Base-by-base conservation (phyloP, 2,888 invertebrate species). In the Andrena fulva region DNA sequence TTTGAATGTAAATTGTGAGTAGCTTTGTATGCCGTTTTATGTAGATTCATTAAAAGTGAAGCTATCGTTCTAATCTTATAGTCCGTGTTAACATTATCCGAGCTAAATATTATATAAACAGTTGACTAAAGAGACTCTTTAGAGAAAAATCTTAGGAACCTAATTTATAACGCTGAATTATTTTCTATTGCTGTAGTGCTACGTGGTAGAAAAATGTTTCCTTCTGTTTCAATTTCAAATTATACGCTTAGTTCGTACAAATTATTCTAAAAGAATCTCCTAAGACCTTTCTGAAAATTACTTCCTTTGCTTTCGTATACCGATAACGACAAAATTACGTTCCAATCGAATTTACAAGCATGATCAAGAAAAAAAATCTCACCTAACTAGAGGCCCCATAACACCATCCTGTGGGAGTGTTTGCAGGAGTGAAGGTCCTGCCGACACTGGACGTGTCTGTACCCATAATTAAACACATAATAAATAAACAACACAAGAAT, bases 381-480 rank as follows among this genome's bases (percentile, higher is more conserved):
- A 95, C 95, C 95, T 95, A 94, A 95, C 95, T 93, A 95, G 94
- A 89, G 95, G 95, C 89, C 95, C 95, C 92, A 94, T 93, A 89
- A 92, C 93, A 84, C 94, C 93, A 88, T 95, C 95, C 87, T 94
- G 93, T 71, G 95, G 94, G 84, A 95, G 94, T 89, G 94, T 94
- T 89, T 95, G 95, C 73, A 95, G 93, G 85, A 95, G 92, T 78
- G 95, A 95, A 70, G 95, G 95, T 87, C 95, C 95, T 83, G 95
- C 95, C 66, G 95, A 95, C 84, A 95, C 94, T 86, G 95, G 95
- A 90, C 96, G 95, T 91, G 95, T 94, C 96, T 96, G 83, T 70
- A 72, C 52, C 68, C 73, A 77, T 31, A 88, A 77, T 79, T 77
- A 69, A 67, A 71, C 62, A 77, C 59, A 63, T 62, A 81, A 81